phyloP scores from a whole-genome alignment of 2,888 invertebrate genomes.

The Ophioninae sp. region DNA sequence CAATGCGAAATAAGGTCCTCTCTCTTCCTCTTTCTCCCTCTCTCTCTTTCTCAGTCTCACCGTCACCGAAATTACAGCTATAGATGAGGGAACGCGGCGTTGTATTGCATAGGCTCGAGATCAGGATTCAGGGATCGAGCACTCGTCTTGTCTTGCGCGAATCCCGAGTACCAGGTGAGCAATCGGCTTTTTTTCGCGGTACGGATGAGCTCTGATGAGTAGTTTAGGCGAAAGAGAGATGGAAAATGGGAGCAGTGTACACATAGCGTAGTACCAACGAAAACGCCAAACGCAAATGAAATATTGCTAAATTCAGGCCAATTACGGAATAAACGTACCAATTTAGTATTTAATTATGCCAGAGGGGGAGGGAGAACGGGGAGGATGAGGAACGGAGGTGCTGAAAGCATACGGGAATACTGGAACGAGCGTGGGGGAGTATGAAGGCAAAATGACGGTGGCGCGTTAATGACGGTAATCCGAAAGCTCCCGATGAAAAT shows the following conservation, averaged over 20 bases:
- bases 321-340: slow-evolving; percentile 73
- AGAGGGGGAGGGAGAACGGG: slow-evolving; percentile 9
- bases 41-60: not conserved
- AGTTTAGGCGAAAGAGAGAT: slow-evolving; percentile 27
- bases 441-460: slow-evolving; percentile 66
- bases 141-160: slow-evolving; percentile 35
- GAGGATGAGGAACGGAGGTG: not conserved
- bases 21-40: not conserved
- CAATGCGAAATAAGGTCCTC: slow-evolving; percentile 15
- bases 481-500: slow-evolving; percentile 75
- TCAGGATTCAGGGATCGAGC: slow-evolving; percentile 40
- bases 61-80: slow-evolving; percentile 16
- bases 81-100: slow-evolving; percentile 11
- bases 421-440: slow-evolving; percentile 33
- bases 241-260: slow-evolving; percentile 55
- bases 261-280: slow-evolving; percentile 43
- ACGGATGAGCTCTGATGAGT: slow-evolving; percentile 41
- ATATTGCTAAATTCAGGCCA: slow-evolving; percentile 78
- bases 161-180: slow-evolving; percentile 9
- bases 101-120: slow-evolving; percentile 33
- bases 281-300: slow-evolving; percentile 71
- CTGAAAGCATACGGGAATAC: not conserved
- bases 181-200: slow-evolving; percentile 9
- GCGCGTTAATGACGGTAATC: slow-evolving; percentile 76
- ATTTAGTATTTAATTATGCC: slow-evolving; percentile 78